These are phyloP conservation scores for Lycia hirtaria DNA, from an alignment of 2,888 invertebrate species.

Conservation along the genomic window DNA sequence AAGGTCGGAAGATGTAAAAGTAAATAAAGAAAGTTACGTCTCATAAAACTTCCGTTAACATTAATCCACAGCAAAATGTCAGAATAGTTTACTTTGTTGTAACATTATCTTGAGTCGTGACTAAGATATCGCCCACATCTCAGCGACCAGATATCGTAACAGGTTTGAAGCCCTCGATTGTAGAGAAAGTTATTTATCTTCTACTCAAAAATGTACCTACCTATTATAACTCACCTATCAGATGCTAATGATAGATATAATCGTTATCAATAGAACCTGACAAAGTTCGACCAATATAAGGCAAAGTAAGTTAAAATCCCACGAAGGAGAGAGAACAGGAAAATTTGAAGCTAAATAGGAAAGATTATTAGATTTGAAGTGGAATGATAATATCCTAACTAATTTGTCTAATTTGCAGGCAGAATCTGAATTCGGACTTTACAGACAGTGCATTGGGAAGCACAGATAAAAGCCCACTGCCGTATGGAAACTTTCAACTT, in stretches of 20 bases:
- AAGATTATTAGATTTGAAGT: not conserved
- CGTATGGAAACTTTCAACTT: constrained; percentile 97
- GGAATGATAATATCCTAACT: not conserved
- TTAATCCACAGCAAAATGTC: not conserved
- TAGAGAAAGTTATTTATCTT: constrained; percentile 22
- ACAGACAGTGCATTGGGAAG: constrained; percentile 97
- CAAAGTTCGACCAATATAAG: no score
- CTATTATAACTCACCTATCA: not conserved
- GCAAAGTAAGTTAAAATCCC: no score
- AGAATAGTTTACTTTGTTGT: constrained; percentile 9
- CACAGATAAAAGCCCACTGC: constrained; percentile 96
- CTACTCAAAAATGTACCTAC: not conserved
- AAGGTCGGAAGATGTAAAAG: not conserved
- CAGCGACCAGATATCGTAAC: constrained; percentile 16
- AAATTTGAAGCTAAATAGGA: not conserved
- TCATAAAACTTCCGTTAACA: not conserved
- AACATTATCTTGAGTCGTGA: constrained; percentile 21
- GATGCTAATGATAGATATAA: not conserved
- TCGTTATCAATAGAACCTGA: not conserved
- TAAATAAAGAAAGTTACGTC: not conserved
- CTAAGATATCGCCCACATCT: constrained; percentile 16
- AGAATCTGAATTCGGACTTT: constrained; percentile 97
- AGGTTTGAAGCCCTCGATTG: constrained; percentile 23
- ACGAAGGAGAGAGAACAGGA: no score
- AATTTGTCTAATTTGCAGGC: constrained; percentile 82